Base-by-base conservation (phyloP, 2,888 invertebrate species). In the Hirtodrosophila duncani region DNA sequence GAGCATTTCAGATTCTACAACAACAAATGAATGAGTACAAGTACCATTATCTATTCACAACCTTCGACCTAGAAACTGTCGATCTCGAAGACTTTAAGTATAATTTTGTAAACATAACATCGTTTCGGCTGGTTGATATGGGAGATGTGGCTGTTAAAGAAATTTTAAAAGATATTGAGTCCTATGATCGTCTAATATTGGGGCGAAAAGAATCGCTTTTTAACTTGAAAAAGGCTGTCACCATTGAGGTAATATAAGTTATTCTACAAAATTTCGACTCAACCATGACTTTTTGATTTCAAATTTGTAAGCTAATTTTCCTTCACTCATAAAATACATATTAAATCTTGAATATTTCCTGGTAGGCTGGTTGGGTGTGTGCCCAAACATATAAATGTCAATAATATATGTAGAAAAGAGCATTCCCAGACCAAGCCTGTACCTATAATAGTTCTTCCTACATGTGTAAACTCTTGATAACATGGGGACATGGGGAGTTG, bases 91-190 rank as follows among this genome's bases (percentile, higher is more conserved):
- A 95, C 84, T 97, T 97, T 87, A 95, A 94, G 84, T 96, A 97
- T 88, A 97, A 97, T 84, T 93, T 94, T 43, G 96, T 97, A 24
- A 97, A 97, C 87, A 95, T 97, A 88, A 97, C 96, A 16, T 95
- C 96, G 1, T 97, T 95, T 89, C 89, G 97, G 36, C 88, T 97
- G 62, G 94, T 96, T 2, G 92, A 93, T 83, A 89, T 90, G 13
- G 90, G 90, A 46, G 91, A 92, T 84, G 87, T 91, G 6, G 88
- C 88, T n/a, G 91, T 92, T 3, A 89, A 90, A 62, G 90, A 91
- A 67, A 89, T 91, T 46, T 85, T 93, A n/a, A 89, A 91, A 67
- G 92, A 92, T 71, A 92, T 93, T 91, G 90, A 91, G 59, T 21
- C 37, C 2, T 77, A 48, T 17, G 43, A 68, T 13, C 55, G 49